A percentile compares a stretch with the other conserved stretches of the same genome.
Conservation (phyloP, 35 echinoderm and acorn worm genomes). For the Heliocidaris erythrogramma region DNA sequence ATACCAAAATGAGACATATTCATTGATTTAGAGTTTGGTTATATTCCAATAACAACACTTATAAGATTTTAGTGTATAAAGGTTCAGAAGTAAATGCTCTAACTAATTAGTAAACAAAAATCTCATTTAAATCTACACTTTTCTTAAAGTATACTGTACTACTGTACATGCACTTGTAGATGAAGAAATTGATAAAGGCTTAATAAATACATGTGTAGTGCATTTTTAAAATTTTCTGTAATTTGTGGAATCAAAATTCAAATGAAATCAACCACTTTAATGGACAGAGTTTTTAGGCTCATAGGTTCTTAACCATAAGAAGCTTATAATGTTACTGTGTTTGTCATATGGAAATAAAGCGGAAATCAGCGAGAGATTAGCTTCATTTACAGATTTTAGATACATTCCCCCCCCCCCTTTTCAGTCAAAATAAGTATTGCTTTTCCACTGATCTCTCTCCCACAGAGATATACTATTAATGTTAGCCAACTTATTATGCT, state of each 20-base stretch:
- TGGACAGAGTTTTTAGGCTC: background rate
- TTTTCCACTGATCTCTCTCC: background rate
- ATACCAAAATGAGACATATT: no score
- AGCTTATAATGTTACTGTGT: background rate
- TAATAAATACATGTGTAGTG: no score
- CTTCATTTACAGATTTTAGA: background rate
- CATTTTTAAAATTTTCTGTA: no score
- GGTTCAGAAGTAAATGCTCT: no score
- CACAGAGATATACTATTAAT: background rate
- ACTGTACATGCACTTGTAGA: no score
- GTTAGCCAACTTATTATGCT: background rate
- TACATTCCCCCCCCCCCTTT: background rate
- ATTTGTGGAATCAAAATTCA: background rate
- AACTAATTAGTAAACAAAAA: no score
- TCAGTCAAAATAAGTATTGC: background rate
- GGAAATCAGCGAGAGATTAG: background rate
- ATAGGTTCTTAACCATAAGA: background rate
- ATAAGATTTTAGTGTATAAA: no score
- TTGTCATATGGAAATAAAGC: background rate
- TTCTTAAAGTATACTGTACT: no score
- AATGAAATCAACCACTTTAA: constrained; percentile 5
- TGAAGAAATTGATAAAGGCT: no score
- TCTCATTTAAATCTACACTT: no score
- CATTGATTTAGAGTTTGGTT: no score
- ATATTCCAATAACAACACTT: no score